Conservation (phyloP, 30 jellyfish, hydroid and myxozoan species). For the Turritopsis rubra region DNA sequence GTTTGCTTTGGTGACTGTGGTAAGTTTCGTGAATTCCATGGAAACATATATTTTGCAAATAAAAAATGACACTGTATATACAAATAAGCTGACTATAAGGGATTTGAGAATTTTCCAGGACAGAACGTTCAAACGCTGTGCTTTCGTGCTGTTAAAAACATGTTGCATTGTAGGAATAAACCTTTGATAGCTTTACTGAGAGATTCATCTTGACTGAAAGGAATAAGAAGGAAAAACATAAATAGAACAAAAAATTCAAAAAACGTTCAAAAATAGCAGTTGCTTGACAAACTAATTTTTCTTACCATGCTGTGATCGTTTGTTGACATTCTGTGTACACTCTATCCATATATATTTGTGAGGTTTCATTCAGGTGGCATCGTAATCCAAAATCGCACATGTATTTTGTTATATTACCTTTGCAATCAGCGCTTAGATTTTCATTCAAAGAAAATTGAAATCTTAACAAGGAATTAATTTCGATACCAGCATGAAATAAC, state of each 20-base stretch:
- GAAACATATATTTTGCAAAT: background rate
- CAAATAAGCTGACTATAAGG: too few relatives aligned
- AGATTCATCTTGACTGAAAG: background rate
- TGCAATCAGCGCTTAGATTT: background rate
- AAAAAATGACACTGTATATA: background rate
- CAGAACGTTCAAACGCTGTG: background rate
- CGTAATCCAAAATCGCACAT: slow-evolving; percentile 15
- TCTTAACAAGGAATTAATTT: slow-evolving; percentile 6
- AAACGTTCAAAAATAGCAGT: too few relatives aligned
- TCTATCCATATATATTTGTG: background rate
- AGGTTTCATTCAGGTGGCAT: background rate
- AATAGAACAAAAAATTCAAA: background rate
- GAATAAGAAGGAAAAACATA: background rate
- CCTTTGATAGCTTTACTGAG: slow-evolving; percentile 1
- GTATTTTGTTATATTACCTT: background rate
- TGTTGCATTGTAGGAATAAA: background rate
- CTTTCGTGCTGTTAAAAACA: background rate
- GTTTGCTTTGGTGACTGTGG: too few relatives aligned
- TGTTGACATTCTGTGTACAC: background rate
- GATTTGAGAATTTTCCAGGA: too few relatives aligned
- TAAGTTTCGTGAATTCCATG: too few relatives aligned
- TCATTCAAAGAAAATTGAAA: slow-evolving; percentile 23
- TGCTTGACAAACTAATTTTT: too few relatives aligned
- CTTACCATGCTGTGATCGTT: slow-evolving; percentile 17
- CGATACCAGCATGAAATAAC: slow-evolving; percentile 10